Evolutionary conservation across 2,113 vertebrate genomes (phyloP).

Genomic region (Salvelinus alpinus): DNA sequence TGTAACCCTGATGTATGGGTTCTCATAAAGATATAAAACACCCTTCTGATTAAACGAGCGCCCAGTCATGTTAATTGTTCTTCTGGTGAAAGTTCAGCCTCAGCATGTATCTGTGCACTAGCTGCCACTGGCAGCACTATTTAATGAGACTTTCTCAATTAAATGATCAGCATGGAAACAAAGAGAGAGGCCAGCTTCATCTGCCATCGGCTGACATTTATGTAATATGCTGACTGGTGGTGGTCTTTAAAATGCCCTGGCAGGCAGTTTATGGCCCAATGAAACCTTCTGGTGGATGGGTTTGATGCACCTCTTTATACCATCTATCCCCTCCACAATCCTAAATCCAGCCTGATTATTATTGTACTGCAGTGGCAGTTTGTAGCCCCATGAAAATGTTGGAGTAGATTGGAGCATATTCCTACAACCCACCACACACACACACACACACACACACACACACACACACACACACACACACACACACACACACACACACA

Average conservation of each 20-base stretch:
- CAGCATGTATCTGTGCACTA: slow-evolving; percentile 37
- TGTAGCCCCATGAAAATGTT: neutral
- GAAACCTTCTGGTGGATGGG: slow-evolving; percentile 19
- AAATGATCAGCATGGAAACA: slow-evolving; percentile 52
- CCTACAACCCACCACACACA: neutral
- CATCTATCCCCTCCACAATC: too few species aligned
- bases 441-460: neutral
- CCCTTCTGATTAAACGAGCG: slow-evolving; percentile 48
- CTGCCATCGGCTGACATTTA: slow-evolving; percentile 39
- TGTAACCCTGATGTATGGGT: slow-evolving; percentile 44
- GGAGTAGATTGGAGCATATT: neutral
- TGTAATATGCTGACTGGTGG: slow-evolving; percentile 6
- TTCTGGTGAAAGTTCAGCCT: slow-evolving; percentile 60
- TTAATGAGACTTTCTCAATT: slow-evolving; percentile 60
- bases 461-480: neutral
- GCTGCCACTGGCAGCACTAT: slow-evolving; percentile 21
- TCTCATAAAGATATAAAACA: slow-evolving; percentile 53
- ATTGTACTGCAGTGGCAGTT: neutral
- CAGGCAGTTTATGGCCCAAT: slow-evolving; percentile 28
- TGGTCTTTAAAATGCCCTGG: slow-evolving; percentile 11
- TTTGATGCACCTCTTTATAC: neutral
- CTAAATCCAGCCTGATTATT: too few species aligned
- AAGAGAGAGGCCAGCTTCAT: slow-evolving; percentile 29
- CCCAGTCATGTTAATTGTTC: slow-evolving; percentile 57
- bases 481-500: neutral